Evolutionary conservation across 2,888 invertebrate genomes (phyloP).

Genomic region (Acleris laterana): DNA sequence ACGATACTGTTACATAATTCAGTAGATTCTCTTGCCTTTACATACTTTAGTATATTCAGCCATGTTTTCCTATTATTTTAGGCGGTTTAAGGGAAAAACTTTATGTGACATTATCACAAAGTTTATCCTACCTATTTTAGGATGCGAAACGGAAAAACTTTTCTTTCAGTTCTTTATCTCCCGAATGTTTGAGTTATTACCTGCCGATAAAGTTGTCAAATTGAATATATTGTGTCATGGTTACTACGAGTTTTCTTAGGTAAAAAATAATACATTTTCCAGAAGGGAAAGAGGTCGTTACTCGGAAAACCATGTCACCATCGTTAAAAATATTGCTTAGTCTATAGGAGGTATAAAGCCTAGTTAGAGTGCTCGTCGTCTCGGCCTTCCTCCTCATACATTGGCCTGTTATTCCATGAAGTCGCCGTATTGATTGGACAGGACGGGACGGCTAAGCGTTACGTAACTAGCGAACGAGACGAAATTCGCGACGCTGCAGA

Average conservation of each 20-base stretch:
- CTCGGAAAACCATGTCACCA: not conserved
- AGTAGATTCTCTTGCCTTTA: constrained; percentile 46
- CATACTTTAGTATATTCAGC: constrained; percentile 40
- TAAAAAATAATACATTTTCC: constrained; percentile 5
- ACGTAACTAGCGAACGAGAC: constrained; percentile 65
- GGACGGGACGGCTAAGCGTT: constrained; percentile 69
- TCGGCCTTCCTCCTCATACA: constrained; percentile 63
- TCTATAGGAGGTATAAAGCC: constrained; percentile 8
- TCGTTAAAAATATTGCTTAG: constrained; percentile 12
- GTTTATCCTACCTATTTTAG: constrained; percentile 18
- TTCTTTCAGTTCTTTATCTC: not conserved
- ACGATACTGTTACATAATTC: constrained; percentile 54
- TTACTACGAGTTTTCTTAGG: not conserved
- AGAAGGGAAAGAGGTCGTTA: constrained; percentile 1
- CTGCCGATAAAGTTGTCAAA: not conserved
- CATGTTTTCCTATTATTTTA: constrained; percentile 26
- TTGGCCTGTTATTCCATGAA: constrained; percentile 71
- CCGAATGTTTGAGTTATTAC: too few species aligned
- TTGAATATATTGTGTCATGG: not conserved
- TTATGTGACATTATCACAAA: constrained; percentile 19
- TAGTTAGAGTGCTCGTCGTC: constrained; percentile 45
- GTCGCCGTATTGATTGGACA: constrained; percentile 78
- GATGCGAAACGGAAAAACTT: constrained; percentile 9
- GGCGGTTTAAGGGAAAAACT: constrained; percentile 11
- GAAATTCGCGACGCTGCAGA: constrained; percentile 53